Evolutionary conservation across 2,797 vertebrate genomes (phyloP).

Genomic region (Australoheros facetus): DNA sequence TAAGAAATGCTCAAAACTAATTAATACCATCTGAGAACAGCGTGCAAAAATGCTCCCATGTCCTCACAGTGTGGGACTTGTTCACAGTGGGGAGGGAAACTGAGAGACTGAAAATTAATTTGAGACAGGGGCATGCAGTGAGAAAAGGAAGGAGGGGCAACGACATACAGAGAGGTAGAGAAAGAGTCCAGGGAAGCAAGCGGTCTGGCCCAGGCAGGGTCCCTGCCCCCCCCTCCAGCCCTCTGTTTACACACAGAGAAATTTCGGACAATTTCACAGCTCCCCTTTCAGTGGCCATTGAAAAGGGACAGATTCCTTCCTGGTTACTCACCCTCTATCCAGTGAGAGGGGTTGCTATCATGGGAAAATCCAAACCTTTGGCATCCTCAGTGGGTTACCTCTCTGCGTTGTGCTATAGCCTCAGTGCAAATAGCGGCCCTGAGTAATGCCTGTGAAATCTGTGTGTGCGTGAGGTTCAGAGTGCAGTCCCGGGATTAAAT

Average conservation of each 20-base stretch:
- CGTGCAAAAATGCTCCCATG: slow-evolving; percentile 61
- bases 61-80: slow-evolving; percentile 76
- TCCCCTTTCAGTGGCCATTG: slow-evolving; percentile 80
- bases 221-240: slow-evolving; percentile 53
- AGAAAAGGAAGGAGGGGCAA: slow-evolving; percentile 42
- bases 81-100: slow-evolving; percentile 70
- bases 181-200: slow-evolving; percentile 61
- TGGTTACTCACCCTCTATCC: slow-evolving; percentile 81
- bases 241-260: slow-evolving; percentile 81
- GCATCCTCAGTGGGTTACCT: slow-evolving; percentile 78
- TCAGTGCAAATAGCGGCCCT: slow-evolving; percentile 77
- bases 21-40: slow-evolving; percentile 71
- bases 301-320: slow-evolving; percentile 85
- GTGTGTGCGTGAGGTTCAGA: slow-evolving; percentile 74
- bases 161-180: slow-evolving; percentile 42
- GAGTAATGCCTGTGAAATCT: slow-evolving; percentile 79
- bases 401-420: slow-evolving; percentile 69
- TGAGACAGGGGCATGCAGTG: slow-evolving; percentile 57
- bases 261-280: slow-evolving; percentile 86
- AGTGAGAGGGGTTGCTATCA: slow-evolving; percentile 72
- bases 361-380: slow-evolving; percentile 87
- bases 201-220: slow-evolving; percentile 57
- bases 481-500: slow-evolving; percentile 75
- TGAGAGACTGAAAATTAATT: slow-evolving; percentile 70
- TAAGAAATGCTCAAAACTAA: slow-evolving; percentile 65